Conservation (phyloP, 2,888 invertebrate species). For the Halictus ligatus region DNA sequence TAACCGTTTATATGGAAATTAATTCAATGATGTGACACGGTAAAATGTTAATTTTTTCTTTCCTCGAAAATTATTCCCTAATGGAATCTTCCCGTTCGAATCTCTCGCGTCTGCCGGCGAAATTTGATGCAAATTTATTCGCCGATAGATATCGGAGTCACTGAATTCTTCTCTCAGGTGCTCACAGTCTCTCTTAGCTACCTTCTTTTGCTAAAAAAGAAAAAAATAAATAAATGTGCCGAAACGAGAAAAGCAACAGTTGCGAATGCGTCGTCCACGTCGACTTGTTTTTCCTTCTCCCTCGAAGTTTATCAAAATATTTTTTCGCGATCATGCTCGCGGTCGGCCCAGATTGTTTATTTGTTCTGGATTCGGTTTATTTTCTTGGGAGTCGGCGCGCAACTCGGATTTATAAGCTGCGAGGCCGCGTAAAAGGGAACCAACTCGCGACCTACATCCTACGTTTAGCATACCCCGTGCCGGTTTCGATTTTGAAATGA, state of each 20-base stretch:
- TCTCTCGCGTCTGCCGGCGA: background rate
- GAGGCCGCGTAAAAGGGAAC: slow-evolving; percentile 20
- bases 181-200: background rate
- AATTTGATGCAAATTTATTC: slow-evolving; percentile 14
- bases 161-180: background rate
- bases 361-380: background rate
- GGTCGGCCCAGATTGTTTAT: background rate
- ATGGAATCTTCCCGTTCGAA: background rate
- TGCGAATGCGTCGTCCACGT: background rate
- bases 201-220: background rate
- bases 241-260: background rate
- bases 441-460: slow-evolving; percentile 53
- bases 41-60: background rate
- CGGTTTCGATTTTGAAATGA: slow-evolving; percentile 60
- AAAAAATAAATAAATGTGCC: background rate
- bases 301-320: background rate
- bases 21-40: background rate
- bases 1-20: background rate
- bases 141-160: background rate
- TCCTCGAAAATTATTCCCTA: background rate
- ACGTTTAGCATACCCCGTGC: slow-evolving; percentile 54
- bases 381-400: background rate
- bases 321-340: background rate
- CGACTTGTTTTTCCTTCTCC: background rate
- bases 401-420: slow-evolving; percentile 27